Evolutionary conservation across 2,797 vertebrate genomes (phyloP).

Genomic region (Poeciliopsis presidionis): DNA sequence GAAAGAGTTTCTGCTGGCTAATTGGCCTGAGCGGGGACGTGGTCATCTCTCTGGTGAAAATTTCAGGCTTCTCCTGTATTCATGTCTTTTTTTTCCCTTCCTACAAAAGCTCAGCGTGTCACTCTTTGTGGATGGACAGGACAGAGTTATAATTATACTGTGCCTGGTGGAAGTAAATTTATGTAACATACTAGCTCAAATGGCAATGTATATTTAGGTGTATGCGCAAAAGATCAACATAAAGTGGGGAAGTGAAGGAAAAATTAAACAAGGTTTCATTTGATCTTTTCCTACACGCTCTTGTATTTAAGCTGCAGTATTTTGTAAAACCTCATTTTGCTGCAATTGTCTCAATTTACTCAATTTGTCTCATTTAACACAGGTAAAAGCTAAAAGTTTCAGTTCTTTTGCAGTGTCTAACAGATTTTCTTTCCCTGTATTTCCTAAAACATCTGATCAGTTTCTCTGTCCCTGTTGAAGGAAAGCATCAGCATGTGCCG

Average conservation of each 20-base stretch:
- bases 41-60: slow-evolving; percentile 70
- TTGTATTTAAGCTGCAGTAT: neutral
- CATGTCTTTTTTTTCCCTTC: slow-evolving; percentile 45
- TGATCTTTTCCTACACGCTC: neutral
- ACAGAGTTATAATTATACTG: slow-evolving; percentile 18
- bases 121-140: slow-evolving; percentile 46
- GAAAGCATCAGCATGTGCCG: neutral
- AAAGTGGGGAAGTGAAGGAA: neutral
- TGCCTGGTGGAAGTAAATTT: neutral
- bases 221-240: neutral
- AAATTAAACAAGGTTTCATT: neutral
- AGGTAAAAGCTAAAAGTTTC: neutral
- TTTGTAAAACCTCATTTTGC: neutral
- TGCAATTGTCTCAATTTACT: neutral
- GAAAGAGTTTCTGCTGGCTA: slow-evolving; percentile 65
- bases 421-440: neutral
- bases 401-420: neutral
- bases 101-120: slow-evolving; percentile 54
- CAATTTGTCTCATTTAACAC: neutral
- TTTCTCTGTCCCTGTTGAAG: neutral
- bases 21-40: slow-evolving; percentile 74
- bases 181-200: neutral
- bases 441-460: neutral
- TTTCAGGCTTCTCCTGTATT: slow-evolving; percentile 64
- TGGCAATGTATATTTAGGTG: slow-evolving; percentile 49